Evolutionary conservation across 53 echinoderm and acorn worm species (phyloP).

Genomic region (Holothuria scabra): DNA sequence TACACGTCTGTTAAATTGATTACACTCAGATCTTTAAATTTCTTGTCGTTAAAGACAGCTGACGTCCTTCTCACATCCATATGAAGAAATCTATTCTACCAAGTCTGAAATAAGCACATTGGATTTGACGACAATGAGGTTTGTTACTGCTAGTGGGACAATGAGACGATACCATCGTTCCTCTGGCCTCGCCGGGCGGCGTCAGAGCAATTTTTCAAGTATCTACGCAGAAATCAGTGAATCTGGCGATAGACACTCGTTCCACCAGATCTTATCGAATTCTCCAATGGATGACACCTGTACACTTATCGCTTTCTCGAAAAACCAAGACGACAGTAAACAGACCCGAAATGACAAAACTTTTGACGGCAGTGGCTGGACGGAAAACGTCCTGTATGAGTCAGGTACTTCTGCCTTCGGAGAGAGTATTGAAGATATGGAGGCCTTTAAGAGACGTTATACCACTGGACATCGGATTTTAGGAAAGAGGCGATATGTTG

Average conservation of each 20-base stretch:
- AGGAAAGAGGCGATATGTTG: background rate
- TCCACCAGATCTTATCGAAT: constrained; percentile 45
- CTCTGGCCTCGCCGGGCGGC: constrained; percentile 63
- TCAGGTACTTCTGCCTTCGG: constrained; percentile 8
- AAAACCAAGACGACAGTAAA: constrained; percentile 18
- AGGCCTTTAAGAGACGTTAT: background rate
- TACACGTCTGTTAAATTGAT: too few species aligned
- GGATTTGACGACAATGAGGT: constrained; percentile 31
- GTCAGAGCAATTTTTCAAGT: constrained; percentile 77
- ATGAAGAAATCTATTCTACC: constrained; percentile 64
- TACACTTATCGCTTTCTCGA: constrained; percentile 15
- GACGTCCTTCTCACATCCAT: constrained; percentile 54
- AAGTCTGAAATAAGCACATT: constrained; percentile 58
- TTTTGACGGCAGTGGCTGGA: constrained; percentile 77
- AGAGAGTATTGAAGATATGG: background rate
- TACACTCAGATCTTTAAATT: too few species aligned
- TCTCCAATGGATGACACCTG: background rate
- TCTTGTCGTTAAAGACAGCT: background rate
- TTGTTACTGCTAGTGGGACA: constrained; percentile 33
- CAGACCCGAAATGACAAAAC: background rate
- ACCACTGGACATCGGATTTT: constrained; percentile 1
- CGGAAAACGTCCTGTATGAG: constrained; percentile 89
- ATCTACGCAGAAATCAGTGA: constrained; percentile 91
- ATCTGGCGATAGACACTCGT: constrained; percentile 52
- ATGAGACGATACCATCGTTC: constrained; percentile 51